Evolutionary conservation across 1,140 invertebrate genomes (phyloP), one percentile per base, ranked within the genome.

Genomic region (Phortica variegata): DNA sequence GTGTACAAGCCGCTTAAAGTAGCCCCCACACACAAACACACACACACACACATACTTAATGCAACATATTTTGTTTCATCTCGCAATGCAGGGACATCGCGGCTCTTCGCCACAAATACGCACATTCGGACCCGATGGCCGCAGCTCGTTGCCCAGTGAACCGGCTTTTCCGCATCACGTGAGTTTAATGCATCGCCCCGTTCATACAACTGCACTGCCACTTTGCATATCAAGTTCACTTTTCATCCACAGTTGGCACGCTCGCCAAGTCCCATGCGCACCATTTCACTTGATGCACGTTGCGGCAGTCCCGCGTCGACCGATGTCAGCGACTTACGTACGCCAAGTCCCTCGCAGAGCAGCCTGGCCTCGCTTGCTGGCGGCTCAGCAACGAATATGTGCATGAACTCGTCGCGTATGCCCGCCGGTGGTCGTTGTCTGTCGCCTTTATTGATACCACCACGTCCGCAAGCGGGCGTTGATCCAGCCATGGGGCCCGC

Each of bases 21-120:
- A 9, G n/a, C 39, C n/a, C 19, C 9, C 19, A 18, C 16, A n/a
- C 6, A 20, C 6, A 7, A 10, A 31, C 12, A 31, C 7, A 31
- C 7, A 7, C 12, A 31, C 7, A 8, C 7, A 12, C 26, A 31
- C 12, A 31, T 31, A 31, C n/a, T 43, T 8, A 29, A 26, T 15
- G 12, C 10, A 12, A 19, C 12, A 9, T 43, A 12, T 18, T 34
- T 13, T n/a, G 21, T 44, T 73, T 10, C 74, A 84, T 78, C 15
- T 39, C 21, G 4, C 6, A 32, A 42, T 16, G 5, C 36, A 66
- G 63, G 82, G 82, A 55, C 85, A 87, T 58, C 83, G 87, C n/a
- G 85, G 86, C 1, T 87, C 87, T 0, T 89, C 87, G 1, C 87
- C 88, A 0, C 87, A 89, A 54, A 90, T 90, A 46, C 80, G 86